Evolutionary conservation across 1,140 invertebrate species (phyloP), one percentile per base, ranked within the genome.

Genomic region (Tetraneura akinire): DNA sequence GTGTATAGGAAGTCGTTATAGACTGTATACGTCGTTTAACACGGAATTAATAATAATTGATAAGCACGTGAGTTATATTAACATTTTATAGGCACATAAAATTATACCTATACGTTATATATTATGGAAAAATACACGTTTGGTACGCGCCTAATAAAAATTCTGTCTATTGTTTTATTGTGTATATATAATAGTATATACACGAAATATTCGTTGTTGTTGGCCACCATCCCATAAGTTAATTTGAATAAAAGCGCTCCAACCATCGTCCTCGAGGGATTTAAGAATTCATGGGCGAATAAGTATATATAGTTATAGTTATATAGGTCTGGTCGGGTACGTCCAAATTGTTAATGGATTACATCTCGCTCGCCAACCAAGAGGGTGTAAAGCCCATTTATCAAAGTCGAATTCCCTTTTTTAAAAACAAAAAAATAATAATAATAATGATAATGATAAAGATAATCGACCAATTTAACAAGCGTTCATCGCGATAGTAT

Each of bases 391-490:
- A 62, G 14, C 55, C 8, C 74, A 78, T 78, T 78, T 78, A 78
- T 78, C 74, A 78, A 78, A 78, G 74, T 78, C 74, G 16, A 26
- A 45, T 60, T 62, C 37, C 74, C 9, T 42, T 62, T 62, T 62
- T 26, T 62, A 26, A 62, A 78, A n/a, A n/a, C n/a, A n/a, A n/a
- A n/a, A n/a, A n/a, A n/a, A n/a, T n/a, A n/a, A n/a, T n/a, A n/a
- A n/a, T n/a, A n/a, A n/a, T n/a, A n/a, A n/a, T n/a, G n/a, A n/a
- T n/a, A n/a, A n/a, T n/a, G n/a, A n/a, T n/a, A 60, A 78, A 78
- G 55, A 47, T 78, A 78, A 78, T 78, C 74, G 55, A 57, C 74
- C 57, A 78, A 78, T 78, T 78, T 78, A 78, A 78, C 55, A 78
- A 37, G 32, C 74, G 68, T 14, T 71, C 47, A 51, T 71, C 68